Percentiles rank a stretch among this genome's conserved stretches.
These are phyloP conservation scores for Bovichtus variegatus DNA, from an alignment of 2,797 vertebrate genomes.

Conservation along the genomic window DNA sequence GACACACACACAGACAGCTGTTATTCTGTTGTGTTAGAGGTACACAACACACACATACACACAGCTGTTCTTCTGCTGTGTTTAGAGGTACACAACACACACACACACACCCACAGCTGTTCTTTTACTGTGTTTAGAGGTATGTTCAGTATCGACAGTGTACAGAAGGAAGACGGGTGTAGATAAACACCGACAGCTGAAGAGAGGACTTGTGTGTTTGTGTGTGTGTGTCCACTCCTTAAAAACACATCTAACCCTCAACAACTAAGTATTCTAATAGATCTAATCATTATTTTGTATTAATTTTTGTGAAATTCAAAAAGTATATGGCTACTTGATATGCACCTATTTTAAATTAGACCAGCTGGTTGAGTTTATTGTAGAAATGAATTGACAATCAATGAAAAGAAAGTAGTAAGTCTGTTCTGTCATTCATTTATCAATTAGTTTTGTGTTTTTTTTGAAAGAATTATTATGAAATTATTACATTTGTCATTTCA, in stretches of 20 bases:
- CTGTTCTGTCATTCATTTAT: not conserved
- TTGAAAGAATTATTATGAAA: not conserved
- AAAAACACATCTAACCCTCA: not conserved
- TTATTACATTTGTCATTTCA: not conserved
- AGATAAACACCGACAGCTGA: not conserved
- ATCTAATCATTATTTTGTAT: not conserved
- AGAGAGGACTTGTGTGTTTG: not conserved
- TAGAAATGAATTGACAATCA: not conserved
- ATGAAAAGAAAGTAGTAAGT: not conserved
- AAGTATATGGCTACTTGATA: not conserved
- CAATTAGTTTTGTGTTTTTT: not conserved
- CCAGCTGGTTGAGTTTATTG: not conserved
- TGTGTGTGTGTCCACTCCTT: not conserved
- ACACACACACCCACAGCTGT: not conserved
- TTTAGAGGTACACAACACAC: no score
- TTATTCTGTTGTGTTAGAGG: slow-evolving; percentile 9
- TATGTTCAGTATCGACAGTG: not conserved
- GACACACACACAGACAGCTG: no score
- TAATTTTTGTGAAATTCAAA: not conserved
- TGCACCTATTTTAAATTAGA: not conserved
- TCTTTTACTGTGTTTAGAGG: not conserved
- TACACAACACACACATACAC: slow-evolving; percentile 4
- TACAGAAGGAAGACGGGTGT: not conserved
- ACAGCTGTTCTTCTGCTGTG: no score
- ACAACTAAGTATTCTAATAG: not conserved